Percentiles rank a stretch among this genome's conserved stretches.
phyloP scores from a whole-genome alignment of 2,797 vertebrate genomes.

The Limnodromus scolopaceus region DNA sequence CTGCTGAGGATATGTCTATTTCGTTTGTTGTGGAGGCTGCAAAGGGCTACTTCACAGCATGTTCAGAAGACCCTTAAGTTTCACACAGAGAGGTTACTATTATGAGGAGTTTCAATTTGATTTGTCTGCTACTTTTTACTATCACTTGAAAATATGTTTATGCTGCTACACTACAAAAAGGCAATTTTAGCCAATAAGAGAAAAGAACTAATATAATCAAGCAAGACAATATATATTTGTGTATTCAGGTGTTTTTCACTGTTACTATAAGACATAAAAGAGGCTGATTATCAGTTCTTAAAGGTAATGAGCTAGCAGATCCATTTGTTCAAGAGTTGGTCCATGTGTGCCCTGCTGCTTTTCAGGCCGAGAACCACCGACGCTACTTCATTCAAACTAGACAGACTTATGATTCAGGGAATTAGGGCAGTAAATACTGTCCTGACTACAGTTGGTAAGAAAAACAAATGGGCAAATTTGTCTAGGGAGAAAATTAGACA shows the following conservation, averaged over 20 bases:
- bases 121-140: neutral
- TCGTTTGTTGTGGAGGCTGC: neutral
- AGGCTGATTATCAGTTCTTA: neutral
- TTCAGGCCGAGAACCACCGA: neutral
- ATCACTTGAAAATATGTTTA: neutral
- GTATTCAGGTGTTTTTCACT: neutral
- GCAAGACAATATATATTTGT: neutral
- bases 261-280: neutral
- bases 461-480: neutral
- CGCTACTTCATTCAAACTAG: neutral
- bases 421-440: neutral
- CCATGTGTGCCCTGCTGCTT: neutral
- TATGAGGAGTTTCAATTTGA: neutral
- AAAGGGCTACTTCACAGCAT: neutral
- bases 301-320: neutral
- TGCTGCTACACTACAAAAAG: neutral
- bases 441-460: neutral
- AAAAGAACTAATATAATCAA: neutral
- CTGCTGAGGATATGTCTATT: neutral
- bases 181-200: neutral
- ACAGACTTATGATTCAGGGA: neutral
- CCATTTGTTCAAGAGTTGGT: neutral
- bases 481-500: neutral
- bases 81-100: neutral
- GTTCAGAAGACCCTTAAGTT: neutral